Evolutionary conservation across 23 tunicate species (phyloP).

Genomic region (Botrylloides violaceus): DNA sequence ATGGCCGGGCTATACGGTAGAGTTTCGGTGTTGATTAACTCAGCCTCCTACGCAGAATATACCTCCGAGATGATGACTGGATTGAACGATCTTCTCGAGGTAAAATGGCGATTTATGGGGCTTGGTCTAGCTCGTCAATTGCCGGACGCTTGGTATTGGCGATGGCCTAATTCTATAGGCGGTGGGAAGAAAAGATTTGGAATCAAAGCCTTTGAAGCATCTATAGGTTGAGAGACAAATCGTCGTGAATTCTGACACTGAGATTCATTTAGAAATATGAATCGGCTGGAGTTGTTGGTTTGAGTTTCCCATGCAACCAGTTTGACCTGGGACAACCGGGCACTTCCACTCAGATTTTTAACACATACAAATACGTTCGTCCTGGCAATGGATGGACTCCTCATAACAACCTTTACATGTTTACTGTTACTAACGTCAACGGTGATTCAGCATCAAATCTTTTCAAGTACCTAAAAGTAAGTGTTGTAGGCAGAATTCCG

Average conservation of each 20-base stretch:
- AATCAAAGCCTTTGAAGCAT: background rate
- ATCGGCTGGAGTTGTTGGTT: background rate
- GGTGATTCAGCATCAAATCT: conserved; percentile 16
- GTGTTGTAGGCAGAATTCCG: too few species aligned
- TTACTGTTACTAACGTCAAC: conserved; percentile 30
- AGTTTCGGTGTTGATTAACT: conserved; percentile 29
- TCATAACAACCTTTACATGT: conserved; percentile 12
- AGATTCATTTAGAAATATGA: conserved; percentile 1
- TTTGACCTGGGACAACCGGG: conserved; percentile 35
- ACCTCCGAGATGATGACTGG: conserved; percentile 22
- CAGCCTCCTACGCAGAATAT: conserved; percentile 31
- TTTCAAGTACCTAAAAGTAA: conserved; percentile 20
- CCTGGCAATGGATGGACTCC: conserved; percentile 41
- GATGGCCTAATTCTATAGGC: too few species aligned
- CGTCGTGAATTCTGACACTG: background rate
- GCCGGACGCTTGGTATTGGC: too few species aligned
- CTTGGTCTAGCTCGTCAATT: too few species aligned
- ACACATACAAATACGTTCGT: conserved; percentile 29
- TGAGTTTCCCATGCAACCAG: conserved; percentile 34
- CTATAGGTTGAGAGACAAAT: background rate
- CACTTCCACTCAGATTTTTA: conserved; percentile 4
- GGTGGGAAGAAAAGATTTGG: too few species aligned
- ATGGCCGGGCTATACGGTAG: conserved; percentile 14
- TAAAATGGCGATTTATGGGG: too few species aligned
- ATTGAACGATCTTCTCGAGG: conserved; percentile 31